A percentile compares a stretch with the other conserved stretches of the same genome.
Evolutionary conservation across 2,797 vertebrate genomes (phyloP).

Genomic region (Hippocampus kuda): DNA sequence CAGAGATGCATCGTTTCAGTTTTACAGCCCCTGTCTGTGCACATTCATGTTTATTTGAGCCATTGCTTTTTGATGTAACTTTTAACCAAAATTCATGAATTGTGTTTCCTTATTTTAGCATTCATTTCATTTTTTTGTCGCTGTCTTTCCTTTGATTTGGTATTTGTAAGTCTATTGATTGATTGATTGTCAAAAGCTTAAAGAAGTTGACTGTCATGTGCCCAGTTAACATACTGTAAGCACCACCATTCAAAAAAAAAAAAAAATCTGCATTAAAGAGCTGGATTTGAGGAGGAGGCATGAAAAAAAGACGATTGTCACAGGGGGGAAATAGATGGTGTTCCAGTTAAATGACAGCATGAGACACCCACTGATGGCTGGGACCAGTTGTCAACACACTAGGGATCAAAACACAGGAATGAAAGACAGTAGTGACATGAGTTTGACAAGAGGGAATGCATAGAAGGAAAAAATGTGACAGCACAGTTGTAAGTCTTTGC

Average conservation of each 20-base stretch:
- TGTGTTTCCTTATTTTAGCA: no score
- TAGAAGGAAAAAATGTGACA: slow-evolving; percentile 17
- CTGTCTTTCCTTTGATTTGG: no score
- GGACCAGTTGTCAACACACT: slow-evolving; percentile 31
- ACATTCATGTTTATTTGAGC: no score
- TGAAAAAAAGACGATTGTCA: slow-evolving; percentile 20
- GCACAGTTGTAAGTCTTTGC: slow-evolving; percentile 31
- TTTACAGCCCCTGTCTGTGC: no score
- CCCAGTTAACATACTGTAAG: neutral
- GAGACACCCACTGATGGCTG: slow-evolving; percentile 44
- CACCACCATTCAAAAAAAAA: neutral
- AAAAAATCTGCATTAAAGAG: neutral
- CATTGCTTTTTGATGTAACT: no score
- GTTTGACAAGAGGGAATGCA: slow-evolving; percentile 41
- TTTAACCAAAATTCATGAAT: no score
- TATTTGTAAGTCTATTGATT: neutral
- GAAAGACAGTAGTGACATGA: slow-evolving; percentile 30
- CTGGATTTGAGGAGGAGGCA: slow-evolving; percentile 5
- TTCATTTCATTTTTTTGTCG: no score
- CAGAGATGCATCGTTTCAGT: no score
- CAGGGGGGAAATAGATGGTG: slow-evolving; percentile 21
- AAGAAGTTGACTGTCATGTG: neutral
- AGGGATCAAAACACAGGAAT: slow-evolving; percentile 33
- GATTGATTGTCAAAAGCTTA: neutral
- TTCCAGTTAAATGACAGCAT: slow-evolving; percentile 41